Evolutionary conservation across 2,113 vertebrate species (phyloP).

Genomic region (Dolichallabes microphthalmus): DNA sequence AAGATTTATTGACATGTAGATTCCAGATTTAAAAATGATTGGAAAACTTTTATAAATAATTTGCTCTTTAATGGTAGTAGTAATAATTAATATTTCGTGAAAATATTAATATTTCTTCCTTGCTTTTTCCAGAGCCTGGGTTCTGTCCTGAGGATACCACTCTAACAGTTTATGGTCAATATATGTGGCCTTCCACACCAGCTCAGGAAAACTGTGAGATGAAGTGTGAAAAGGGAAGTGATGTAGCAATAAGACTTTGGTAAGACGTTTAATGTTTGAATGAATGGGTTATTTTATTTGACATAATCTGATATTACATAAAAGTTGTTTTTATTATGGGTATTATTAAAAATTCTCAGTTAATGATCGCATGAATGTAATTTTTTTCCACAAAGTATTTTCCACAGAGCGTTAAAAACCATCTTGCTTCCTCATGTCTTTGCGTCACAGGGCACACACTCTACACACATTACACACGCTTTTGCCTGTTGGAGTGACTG

Average conservation of each 20-base stretch:
- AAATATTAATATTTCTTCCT: neutral
- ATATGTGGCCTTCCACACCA: slow-evolving; percentile 61
- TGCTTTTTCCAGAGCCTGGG: slow-evolving; percentile 55
- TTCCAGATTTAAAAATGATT: neutral
- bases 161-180: slow-evolving; percentile 63
- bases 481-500: neutral
- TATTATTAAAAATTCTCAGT: neutral
- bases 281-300: neutral
- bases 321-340: neutral
- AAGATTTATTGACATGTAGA: neutral
- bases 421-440: neutral
- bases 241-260: slow-evolving; percentile 64
- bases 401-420: slow-evolving; percentile 18
- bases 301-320: neutral
- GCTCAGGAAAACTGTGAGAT: slow-evolving; percentile 57
- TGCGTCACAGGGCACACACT: slow-evolving; percentile 34
- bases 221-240: slow-evolving; percentile 54
- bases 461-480: slow-evolving; percentile 1
- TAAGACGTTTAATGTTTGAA: slow-evolving; percentile 42
- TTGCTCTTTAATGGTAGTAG: neutral
- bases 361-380: neutral
- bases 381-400: neutral
- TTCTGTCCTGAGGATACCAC: slow-evolving; percentile 62
- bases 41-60: neutral
- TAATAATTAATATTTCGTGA: no score